Percentiles rank a stretch among this genome's conserved stretches.
phyloP scores from a whole-genome alignment of 2,888 invertebrate species.

The Chromoteleia sp. region DNA sequence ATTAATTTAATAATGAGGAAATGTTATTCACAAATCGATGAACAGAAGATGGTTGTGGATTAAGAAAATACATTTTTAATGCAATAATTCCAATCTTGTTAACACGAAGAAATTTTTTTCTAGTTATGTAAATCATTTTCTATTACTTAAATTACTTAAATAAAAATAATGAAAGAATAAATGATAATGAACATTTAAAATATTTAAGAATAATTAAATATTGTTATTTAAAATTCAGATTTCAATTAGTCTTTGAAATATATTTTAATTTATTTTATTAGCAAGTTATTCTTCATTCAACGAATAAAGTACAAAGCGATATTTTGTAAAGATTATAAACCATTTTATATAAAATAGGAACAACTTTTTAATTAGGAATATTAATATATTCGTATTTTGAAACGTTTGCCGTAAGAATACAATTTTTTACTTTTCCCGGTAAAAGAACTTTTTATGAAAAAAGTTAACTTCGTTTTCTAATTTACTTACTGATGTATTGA shows the following conservation, averaged over 20 bases:
- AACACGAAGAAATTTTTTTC: background rate
- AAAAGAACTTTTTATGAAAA: background rate
- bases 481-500: background rate
- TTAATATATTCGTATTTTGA: background rate
- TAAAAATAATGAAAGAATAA: no score
- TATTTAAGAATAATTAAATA: no score
- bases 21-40: conserved; percentile 15
- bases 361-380: background rate
- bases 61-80: background rate
- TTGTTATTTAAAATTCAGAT: no score
- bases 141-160: background rate
- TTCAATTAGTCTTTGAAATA: no score
- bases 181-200: no score
- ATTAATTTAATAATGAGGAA: conserved; percentile 30
- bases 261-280: no score
- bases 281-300: no score
- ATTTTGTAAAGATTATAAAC: background rate
- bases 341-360: background rate
- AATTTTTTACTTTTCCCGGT: background rate
- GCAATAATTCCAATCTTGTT: background rate
- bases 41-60: background rate
- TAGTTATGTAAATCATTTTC: background rate
- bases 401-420: background rate
- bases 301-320: background rate
- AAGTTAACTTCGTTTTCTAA: background rate